Percentiles rank a stretch among this genome's conserved stretches.
Conservation (phyloP, 2,888 invertebrate species). For the Loripinus fragilis region DNA sequence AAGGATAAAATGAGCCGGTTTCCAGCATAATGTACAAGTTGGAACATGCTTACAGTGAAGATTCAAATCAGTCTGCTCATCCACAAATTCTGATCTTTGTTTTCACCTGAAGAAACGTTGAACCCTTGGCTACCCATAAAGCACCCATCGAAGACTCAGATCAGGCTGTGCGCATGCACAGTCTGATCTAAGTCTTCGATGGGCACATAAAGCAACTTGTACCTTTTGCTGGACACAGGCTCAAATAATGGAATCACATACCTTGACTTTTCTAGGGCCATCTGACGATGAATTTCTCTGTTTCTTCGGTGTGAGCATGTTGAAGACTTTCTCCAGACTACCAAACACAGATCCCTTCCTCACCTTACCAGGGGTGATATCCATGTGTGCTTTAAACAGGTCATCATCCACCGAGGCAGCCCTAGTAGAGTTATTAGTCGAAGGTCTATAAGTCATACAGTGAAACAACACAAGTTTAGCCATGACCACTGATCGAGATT, state of each 20-base stretch:
- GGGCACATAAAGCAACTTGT: too few relatives aligned
- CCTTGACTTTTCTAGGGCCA: slow-evolving; percentile 83
- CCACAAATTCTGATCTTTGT: too few relatives aligned
- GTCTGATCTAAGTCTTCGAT: too few relatives aligned
- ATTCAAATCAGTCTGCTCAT: too few relatives aligned
- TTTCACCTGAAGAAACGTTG: too few relatives aligned
- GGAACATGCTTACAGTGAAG: too few relatives aligned
- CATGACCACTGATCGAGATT: slow-evolving; percentile 48
- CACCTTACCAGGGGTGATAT: slow-evolving; percentile 74
- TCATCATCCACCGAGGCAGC: slow-evolving; percentile 81
- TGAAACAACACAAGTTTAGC: slow-evolving; percentile 35
- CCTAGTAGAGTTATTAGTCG: slow-evolving; percentile 63
- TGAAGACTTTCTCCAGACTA: slow-evolving; percentile 89
- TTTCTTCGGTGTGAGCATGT: slow-evolving; percentile 88
- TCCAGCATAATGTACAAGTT: too few relatives aligned
- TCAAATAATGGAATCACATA: slow-evolving; percentile 54
- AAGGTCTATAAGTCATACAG: slow-evolving; percentile 42
- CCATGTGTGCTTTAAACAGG: slow-evolving; percentile 76
- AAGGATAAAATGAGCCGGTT: too few relatives aligned
- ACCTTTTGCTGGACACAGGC: too few relatives aligned
- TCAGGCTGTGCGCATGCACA: too few relatives aligned
- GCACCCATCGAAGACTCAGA: too few relatives aligned
- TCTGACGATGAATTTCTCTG: slow-evolving; percentile 76
- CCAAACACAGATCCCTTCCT: slow-evolving; percentile 87
- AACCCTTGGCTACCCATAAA: too few relatives aligned